phyloP scores from a whole-genome alignment of 35 echinoderm and acorn worm genomes.

The Ophioderma brevispina region DNA sequence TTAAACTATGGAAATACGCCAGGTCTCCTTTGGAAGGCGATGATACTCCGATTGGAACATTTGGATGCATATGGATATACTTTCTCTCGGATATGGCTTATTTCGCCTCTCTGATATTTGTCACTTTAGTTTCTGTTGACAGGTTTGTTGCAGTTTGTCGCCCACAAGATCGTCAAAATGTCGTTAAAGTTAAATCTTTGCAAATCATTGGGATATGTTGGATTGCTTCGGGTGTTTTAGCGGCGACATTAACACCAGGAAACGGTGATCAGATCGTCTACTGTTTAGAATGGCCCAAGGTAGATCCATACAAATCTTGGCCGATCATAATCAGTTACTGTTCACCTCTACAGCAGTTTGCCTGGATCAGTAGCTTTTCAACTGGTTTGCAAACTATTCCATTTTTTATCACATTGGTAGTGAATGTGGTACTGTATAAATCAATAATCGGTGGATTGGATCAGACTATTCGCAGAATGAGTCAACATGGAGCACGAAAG shows the following conservation, averaged over 20 bases:
- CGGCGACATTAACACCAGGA: conserved; percentile 62
- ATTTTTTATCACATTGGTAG: conserved; percentile 57
- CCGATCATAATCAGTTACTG: conserved; percentile 36
- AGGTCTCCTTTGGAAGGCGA: conserved; percentile 57
- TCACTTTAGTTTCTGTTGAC: conserved; percentile 83
- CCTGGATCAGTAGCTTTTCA: conserved; percentile 23
- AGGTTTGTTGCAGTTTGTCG: conserved; percentile 80
- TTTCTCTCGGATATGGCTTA: conserved; percentile 76
- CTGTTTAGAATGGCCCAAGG: conserved; percentile 52
- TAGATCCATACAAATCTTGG: conserved; percentile 24
- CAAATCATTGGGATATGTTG: conserved; percentile 36
- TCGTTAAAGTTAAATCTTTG: conserved; percentile 2
- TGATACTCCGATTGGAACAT: conserved; percentile 47
- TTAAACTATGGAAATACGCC: conserved; percentile 65
- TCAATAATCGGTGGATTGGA: conserved; percentile 74
- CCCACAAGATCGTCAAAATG: conserved; percentile 34
- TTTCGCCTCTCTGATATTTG: conserved; percentile 81
- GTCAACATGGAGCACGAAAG: conserved; percentile 40
- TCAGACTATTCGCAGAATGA: conserved; percentile 52
- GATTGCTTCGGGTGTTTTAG: conserved; percentile 39
- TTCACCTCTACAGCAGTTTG: not conserved
- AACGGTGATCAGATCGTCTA: conserved; percentile 13
- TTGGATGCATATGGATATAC: conserved; percentile 73
- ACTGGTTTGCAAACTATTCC: conserved; percentile 83
- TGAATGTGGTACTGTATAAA: conserved; percentile 69